A percentile compares a stretch with the other conserved stretches of the same genome.
Conservation (phyloP, 2,797 vertebrate species). For the Malurus splendens region DNA sequence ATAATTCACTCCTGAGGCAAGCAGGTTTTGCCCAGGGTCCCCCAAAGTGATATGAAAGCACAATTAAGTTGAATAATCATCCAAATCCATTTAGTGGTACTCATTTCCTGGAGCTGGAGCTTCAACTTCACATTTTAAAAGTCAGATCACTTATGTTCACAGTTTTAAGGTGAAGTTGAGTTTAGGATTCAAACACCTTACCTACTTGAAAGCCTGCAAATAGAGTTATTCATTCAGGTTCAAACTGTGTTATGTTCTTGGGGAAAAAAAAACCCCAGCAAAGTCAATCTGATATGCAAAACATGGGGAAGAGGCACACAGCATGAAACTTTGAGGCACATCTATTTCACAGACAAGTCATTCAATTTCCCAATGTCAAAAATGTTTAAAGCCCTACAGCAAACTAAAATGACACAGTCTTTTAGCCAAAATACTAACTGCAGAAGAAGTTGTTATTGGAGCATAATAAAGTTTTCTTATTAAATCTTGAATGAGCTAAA, state of each 20-base stretch:
- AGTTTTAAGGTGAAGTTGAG: background rate
- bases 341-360: background rate
- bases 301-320: background rate
- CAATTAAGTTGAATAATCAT: background rate
- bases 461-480: background rate
- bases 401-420: background rate
- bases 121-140: background rate
- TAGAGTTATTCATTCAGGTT: background rate
- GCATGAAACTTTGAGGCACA: background rate
- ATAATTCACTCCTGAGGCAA: background rate
- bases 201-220: background rate
- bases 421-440: background rate
- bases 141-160: background rate
- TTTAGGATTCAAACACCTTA: background rate
- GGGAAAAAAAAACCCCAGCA: background rate
- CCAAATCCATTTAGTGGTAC: background rate
- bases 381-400: background rate
- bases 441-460: background rate
- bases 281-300: background rate
- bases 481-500: background rate
- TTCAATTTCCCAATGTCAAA: background rate
- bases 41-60: background rate
- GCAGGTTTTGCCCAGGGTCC: background rate
- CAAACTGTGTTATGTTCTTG: background rate
- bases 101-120: background rate